Conservation (phyloP, 2,888 invertebrate species). For the Mythimna albipuncta region DNA sequence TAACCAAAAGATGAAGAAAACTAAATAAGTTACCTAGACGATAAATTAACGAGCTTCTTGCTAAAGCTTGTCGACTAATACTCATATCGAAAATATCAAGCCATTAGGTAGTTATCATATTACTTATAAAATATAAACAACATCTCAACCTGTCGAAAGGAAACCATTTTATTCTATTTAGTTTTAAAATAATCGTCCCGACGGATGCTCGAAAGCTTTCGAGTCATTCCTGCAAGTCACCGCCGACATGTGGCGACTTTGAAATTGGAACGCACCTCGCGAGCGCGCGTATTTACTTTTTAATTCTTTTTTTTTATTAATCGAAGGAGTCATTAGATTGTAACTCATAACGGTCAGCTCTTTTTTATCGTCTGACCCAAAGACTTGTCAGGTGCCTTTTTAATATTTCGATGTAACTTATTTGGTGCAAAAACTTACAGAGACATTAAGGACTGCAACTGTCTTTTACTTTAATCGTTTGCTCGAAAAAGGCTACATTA, state of each 20-base stretch:
- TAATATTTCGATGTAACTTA: constrained; percentile 75
- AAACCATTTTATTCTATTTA: constrained; percentile 67
- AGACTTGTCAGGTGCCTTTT: constrained; percentile 80
- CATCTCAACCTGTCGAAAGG: constrained; percentile 64
- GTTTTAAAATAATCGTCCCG: constrained; percentile 68
- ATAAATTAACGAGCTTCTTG: neutral
- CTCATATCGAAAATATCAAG: constrained; percentile 38
- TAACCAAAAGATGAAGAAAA: neutral
- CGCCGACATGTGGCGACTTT: constrained; percentile 86
- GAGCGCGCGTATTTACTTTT: constrained; percentile 82
- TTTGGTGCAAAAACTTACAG: constrained; percentile 73
- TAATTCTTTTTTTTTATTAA: constrained; percentile 77
- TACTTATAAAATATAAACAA: constrained; percentile 66
- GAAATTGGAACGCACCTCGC: constrained; percentile 81
- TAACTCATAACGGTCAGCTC: constrained; percentile 85
- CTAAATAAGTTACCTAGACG: neutral
- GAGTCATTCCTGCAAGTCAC: constrained; percentile 82
- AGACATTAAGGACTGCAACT: constrained; percentile 72
- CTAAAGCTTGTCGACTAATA: neutral
- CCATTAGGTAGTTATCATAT: constrained; percentile 65
- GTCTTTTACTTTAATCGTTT: constrained; percentile 65
- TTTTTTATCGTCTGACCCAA: constrained; percentile 76
- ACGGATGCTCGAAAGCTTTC: constrained; percentile 63
- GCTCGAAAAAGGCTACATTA: constrained; percentile 46
- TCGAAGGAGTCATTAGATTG: constrained; percentile 86